Evolutionary conservation across 1,140 invertebrate species (phyloP), one percentile per base, ranked within the genome.

Genomic region (Drosophila jambulina): DNA sequence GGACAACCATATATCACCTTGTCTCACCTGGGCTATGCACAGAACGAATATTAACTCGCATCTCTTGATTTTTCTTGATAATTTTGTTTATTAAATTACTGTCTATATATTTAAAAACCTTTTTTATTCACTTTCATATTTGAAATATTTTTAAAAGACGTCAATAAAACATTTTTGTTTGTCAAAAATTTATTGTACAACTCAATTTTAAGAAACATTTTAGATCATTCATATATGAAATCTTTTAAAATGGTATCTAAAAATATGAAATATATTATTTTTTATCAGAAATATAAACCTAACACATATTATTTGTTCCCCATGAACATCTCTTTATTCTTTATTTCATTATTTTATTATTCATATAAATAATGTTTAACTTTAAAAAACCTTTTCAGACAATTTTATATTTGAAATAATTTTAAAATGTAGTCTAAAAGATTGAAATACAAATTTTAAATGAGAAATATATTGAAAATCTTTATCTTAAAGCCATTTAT

Each of bases 1-100:
- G 68, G 49, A 54, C 38, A 61, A n/a, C 64, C 48, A 60, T 60
- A 59, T 21, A 64, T 53, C 46, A 53, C 32, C 34, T 25, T 8
- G 13, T 1, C 23, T 6, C 67, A 53, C 61, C 38, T 70, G 48
- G n/a, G n/a, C 32, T 12, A 9, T 42, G 17, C 32, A n/a, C n/a
- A 17, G 56, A 25, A 4, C 13, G 19, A 63, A 57, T 15, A 21
- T 34, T 34, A 13, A 19, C 17, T 27, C 1, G 0, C n/a, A 49
- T 29, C 2, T 51, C 9, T 19, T 27, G 27, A 5, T 17, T 10
- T 6, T n/a, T 10, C 4, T 9, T 10, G 1, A n/a, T 5, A 23
- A 15, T 3, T 27, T 48, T 51, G 5, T 4, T 21, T 4, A 13
- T 13, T 29, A 10, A 48, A 17, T 13, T n/a, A 40, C 3, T 10